These are phyloP conservation scores for Lutra lutra DNA, from an alignment of 2,797 vertebrate genomes.

Conservation along the genomic window DNA sequence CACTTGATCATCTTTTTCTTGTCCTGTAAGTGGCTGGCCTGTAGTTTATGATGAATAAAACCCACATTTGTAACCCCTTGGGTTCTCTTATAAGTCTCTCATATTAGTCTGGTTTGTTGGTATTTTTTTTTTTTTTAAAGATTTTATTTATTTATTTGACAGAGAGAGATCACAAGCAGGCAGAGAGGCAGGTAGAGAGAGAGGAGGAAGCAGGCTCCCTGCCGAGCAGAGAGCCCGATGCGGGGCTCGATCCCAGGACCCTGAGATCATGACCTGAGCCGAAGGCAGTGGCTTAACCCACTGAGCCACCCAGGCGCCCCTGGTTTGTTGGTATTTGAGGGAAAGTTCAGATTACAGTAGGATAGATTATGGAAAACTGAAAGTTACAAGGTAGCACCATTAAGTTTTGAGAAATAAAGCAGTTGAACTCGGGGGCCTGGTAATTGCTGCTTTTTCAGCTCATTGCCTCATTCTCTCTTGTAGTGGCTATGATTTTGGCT, in stretches of 20 bases:
- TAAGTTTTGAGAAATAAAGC: background rate
- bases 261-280: no score
- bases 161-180: no score
- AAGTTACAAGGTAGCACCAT: background rate
- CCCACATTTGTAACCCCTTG: background rate
- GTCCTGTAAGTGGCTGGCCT: background rate
- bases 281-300: no score
- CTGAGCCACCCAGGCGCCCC: no score
- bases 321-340: slow-evolving; percentile 1
- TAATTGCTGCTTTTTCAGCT: slow-evolving; percentile 58
- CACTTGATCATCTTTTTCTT: background rate
- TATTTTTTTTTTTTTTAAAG: no score
- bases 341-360: background rate
- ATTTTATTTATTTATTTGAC: no score
- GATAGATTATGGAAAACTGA: background rate
- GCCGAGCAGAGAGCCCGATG: no score
- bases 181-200: no score
- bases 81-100: background rate
- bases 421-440: background rate
- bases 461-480: slow-evolving; percentile 54
- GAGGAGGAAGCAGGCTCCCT: no score
- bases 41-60: background rate
- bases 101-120: background rate
- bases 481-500: slow-evolving; percentile 99
- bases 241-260: no score